These are phyloP conservation scores for Erythrocercus mccallii DNA, from an alignment of 2,113 vertebrate genomes.

Conservation along the genomic window DNA sequence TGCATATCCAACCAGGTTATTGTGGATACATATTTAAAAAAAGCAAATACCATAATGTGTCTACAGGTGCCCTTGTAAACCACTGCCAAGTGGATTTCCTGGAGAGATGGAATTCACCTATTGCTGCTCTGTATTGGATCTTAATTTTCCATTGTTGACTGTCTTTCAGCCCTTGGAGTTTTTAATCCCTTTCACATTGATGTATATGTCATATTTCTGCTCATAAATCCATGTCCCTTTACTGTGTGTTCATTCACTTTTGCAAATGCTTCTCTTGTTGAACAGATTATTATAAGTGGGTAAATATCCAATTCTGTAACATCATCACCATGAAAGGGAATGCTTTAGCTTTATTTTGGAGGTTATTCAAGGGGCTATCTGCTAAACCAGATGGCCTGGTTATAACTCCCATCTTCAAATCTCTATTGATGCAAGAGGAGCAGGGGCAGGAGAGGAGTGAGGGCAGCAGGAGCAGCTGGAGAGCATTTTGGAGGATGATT, in stretches of 20 bases:
- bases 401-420: background rate
- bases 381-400: background rate
- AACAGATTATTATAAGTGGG: background rate
- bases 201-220: background rate
- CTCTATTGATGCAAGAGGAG: background rate
- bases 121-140: background rate
- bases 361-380: background rate
- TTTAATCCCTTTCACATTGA: background rate
- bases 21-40: background rate
- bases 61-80: background rate
- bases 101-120: background rate
- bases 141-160: background rate
- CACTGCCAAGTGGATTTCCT: background rate
- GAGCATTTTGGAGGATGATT: background rate
- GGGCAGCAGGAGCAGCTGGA: background rate
- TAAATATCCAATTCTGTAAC: background rate
- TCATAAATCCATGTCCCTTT: background rate
- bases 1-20: background rate
- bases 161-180: background rate
- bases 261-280: background rate
- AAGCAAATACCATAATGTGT: background rate
- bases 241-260: background rate
- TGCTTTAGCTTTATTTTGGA: background rate
- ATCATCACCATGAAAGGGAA: background rate
- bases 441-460: background rate